Evolutionary conservation across 2,113 vertebrate genomes (phyloP).

Genomic region (Cinclus mexicanus): DNA sequence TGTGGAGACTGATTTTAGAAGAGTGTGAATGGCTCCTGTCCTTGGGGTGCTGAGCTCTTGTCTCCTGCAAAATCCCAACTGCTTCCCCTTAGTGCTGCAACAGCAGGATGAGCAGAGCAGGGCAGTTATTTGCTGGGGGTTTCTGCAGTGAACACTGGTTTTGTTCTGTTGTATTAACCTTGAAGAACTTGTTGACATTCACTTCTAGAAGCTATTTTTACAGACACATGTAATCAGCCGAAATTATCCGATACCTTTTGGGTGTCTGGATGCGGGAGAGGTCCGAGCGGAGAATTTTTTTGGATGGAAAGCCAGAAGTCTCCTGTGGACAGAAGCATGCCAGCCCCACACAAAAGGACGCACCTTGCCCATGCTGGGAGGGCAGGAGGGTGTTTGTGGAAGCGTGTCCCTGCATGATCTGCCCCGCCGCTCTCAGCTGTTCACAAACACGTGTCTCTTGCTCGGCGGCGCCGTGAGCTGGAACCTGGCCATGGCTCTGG

Average conservation of each 20-base stretch:
- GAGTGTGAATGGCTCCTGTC: not conserved
- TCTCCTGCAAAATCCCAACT: not conserved
- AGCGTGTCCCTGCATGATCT: conserved; percentile 13
- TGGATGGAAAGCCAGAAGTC: not conserved
- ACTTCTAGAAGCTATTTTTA: conserved; percentile 30
- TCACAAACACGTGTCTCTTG: not conserved
- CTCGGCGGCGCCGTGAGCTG: not conserved
- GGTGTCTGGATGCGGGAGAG: not conserved
- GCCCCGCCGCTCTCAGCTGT: not conserved
- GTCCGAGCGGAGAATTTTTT: not conserved
- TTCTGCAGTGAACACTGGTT: not conserved
- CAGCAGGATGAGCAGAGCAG: not conserved
- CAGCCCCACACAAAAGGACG: not conserved
- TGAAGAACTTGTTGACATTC: not conserved
- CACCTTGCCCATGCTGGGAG: not conserved
- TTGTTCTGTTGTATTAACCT: not conserved
- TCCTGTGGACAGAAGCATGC: accelerated
- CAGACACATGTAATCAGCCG: not conserved
- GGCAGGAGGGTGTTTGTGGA: not conserved
- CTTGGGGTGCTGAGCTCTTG: not conserved
- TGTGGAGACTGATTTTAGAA: not conserved
- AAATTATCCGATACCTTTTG: not conserved
- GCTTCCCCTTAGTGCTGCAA: not conserved
- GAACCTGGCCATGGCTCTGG: not conserved
- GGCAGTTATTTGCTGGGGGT: not conserved